Percentiles rank a stretch among this genome's conserved stretches.
Evolutionary conservation across 2,113 vertebrate species (phyloP).

Genomic region (Tretioscincus oriximinensis): DNA sequence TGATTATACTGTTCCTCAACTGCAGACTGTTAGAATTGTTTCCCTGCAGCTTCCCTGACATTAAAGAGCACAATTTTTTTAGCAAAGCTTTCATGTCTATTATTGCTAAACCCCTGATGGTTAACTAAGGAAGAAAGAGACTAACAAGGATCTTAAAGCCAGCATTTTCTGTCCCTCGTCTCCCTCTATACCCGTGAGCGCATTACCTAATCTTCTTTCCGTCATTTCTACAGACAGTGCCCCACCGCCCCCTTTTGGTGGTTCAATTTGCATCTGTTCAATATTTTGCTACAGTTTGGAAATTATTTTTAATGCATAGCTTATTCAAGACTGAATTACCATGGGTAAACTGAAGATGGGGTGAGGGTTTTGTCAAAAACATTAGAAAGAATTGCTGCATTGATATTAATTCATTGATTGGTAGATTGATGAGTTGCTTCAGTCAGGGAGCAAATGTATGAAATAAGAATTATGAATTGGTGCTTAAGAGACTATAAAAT

Average conservation of each 20-base stretch:
- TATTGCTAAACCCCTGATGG: fast-evolving
- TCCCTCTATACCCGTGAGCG: not conserved
- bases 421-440: no score
- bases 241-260: conserved; percentile 65
- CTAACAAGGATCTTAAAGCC: fast-evolving
- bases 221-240: conserved; percentile 38
- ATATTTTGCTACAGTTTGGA: not conserved
- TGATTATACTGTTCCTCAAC: not conserved
- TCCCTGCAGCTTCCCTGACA: not conserved
- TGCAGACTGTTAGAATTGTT: not conserved
- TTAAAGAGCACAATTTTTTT: not conserved
- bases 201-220: not conserved
- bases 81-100: fast-evolving
- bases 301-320: fast-evolving
- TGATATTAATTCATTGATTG: no score
- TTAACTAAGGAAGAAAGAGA: fast-evolving
- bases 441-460: no score
- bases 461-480: no score
- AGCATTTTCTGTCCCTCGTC: not conserved
- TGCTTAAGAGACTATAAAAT: no score
- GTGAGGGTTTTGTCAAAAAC: not conserved
- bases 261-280: not conserved
- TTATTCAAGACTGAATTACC: not conserved
- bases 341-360: not conserved
- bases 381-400: fast-evolving